Base-by-base conservation (phyloP, 1,140 invertebrate genomes). In the Dendrolimus kikuchii region DNA sequence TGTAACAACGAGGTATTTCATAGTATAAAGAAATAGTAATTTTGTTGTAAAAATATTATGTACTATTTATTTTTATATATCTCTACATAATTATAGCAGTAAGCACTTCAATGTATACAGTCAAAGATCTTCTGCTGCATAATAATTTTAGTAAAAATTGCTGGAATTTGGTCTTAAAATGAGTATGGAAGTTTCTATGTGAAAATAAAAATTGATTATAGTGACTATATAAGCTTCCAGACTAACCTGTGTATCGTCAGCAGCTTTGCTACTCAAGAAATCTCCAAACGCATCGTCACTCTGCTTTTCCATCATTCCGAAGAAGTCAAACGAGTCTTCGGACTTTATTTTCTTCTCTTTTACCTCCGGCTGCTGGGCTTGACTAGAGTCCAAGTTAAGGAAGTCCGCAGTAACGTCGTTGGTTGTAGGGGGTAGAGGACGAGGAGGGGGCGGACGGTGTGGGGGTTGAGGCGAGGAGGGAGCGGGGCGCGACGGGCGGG, bases 251-350 rank as follows among this genome's bases (percentile, higher is more conserved):
- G 68, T 23, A 47, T 64, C 74, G 38, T 77, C 70, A 5, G 52
- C 55, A 5, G 53, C 62, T 50, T 74, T 71, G 5, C 71, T 73
- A 44, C 80, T 78, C 0, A 88, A 59, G 53, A 88, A 88, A 48
- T 87, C 84, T 6, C 85, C 85, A 50, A 88, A 88, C 7, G 68
- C 62, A 43, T 88, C 85, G 54, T 87, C 83, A 0, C 53, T 58
- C 4, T 71, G 63, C 42, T 83, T 86, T 61, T 84, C 79, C 78
- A 83, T 79, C 77, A 84, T 74, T 7, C 83, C 79, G 54, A 88
- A 88, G 66, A 88, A 82, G 52, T 87, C 84, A 51, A 88, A 88
- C 1, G 86, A 86, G 47, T 88, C 85, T 7, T 77, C 74, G 49
- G 53, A 73, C 49, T 76, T 78, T 7, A 84, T 46, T 50, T 81